phyloP scores from a whole-genome alignment of 2,797 vertebrate genomes.

The Bradypodion ventrale region DNA sequence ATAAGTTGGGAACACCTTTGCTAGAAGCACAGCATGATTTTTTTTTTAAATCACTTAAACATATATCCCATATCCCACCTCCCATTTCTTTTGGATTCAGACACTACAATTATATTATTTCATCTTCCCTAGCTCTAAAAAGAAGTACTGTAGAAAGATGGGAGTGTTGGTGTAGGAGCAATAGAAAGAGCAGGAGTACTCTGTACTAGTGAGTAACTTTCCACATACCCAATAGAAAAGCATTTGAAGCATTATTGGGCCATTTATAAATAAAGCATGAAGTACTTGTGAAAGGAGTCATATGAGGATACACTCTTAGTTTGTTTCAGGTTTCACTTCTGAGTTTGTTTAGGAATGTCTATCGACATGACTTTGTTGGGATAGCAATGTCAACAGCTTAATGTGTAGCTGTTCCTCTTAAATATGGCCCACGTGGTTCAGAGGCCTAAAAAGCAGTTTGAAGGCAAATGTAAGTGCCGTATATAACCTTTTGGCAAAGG shows the following conservation, averaged over 20 bases:
- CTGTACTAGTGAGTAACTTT: background rate
- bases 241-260: constrained; percentile 26
- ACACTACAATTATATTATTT: background rate
- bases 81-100: background rate
- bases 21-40: too few relatives aligned
- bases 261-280: constrained; percentile 51
- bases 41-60: too few relatives aligned
- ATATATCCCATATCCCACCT: background rate
- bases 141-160: background rate
- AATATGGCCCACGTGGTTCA: background rate
- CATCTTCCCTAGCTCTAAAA: background rate
- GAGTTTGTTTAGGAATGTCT: constrained; percentile 9
- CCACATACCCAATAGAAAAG: constrained; percentile 10
- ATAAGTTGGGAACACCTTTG: too few relatives aligned
- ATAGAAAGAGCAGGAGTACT: background rate
- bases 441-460: background rate
- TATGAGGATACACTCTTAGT: constrained; percentile 37
- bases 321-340: background rate
- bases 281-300: constrained; percentile 1
- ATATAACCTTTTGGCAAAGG: background rate
- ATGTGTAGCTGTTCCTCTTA: background rate
- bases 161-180: too few relatives aligned
- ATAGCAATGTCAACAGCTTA: background rate
- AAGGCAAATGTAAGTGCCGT: background rate
- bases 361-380: background rate